Percentiles rank a stretch among this genome's conserved stretches.
phyloP scores from a whole-genome alignment of 2,888 invertebrate genomes.

The Dryococelus australis region DNA sequence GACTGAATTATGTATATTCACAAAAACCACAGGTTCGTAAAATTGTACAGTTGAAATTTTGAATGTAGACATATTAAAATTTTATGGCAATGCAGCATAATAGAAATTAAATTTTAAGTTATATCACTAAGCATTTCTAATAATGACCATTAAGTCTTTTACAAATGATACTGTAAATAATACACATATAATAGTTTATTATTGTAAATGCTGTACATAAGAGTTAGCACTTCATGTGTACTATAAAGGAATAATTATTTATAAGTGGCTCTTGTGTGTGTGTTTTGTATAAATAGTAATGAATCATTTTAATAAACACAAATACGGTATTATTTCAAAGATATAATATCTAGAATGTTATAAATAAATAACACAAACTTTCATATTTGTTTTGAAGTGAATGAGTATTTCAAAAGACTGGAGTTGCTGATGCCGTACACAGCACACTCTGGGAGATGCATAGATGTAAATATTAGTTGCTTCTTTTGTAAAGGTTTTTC shows the following conservation, averaged over 20 bases:
- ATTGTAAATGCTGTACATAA: constrained; percentile 16
- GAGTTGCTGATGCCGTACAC: neutral
- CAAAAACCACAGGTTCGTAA: neutral
- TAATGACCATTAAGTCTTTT: neutral
- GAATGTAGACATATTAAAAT: neutral
- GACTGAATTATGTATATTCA: neutral
- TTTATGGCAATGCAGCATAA: neutral
- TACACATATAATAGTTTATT: neutral
- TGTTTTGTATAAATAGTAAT: neutral
- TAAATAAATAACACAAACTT: too few species aligned
- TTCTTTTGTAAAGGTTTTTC: neutral
- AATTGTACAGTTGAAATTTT: neutral
- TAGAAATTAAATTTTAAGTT: neutral
- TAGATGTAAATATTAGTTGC: neutral
- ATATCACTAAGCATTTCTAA: neutral
- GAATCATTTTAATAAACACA: neutral
- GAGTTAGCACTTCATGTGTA: neutral
- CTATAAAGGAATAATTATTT: constrained; percentile 2
- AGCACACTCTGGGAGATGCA: neutral
- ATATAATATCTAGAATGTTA: neutral
- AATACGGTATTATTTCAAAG: neutral
- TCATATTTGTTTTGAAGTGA: neutral
- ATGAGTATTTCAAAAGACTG: neutral
- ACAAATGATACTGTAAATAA: neutral
- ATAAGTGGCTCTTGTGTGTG: neutral